A percentile compares a stretch with the other conserved stretches of the same genome.
phyloP scores from a whole-genome alignment of 1,140 invertebrate genomes.

The Sycophila sp. region DNA sequence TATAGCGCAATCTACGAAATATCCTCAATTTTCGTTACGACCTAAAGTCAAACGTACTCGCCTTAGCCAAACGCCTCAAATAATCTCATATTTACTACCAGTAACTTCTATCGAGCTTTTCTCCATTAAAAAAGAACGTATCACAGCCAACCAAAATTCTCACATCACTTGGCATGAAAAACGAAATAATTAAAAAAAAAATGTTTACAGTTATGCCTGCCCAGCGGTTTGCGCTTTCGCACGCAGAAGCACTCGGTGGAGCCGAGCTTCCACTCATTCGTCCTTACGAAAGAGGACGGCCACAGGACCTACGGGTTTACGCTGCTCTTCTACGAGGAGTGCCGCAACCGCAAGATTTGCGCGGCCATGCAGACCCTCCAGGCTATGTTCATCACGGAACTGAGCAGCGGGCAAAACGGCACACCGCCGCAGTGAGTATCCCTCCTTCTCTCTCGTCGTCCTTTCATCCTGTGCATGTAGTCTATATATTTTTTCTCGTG shows the following conservation, averaged over 20 bases:
- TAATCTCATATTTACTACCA: too few relatives aligned
- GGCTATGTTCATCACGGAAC: slow-evolving; percentile 91
- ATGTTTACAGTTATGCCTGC: slow-evolving; percentile 90
- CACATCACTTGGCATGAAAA: too few relatives aligned
- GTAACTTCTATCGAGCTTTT: too few relatives aligned
- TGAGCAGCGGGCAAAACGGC: slow-evolving; percentile 80
- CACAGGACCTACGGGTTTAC: slow-evolving; percentile 93
- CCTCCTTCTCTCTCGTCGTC: not conserved
- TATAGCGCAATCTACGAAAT: too few relatives aligned
- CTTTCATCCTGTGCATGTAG: not conserved
- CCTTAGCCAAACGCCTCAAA: too few relatives aligned
- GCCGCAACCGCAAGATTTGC: slow-evolving; percentile 90
- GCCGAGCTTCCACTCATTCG: slow-evolving; percentile 94
- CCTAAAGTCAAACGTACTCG: too few relatives aligned
- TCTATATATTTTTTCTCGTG: not conserved
- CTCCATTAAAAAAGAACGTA: too few relatives aligned
- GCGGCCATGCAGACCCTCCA: slow-evolving; percentile 94
- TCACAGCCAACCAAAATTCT: too few relatives aligned
- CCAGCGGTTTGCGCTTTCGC: slow-evolving; percentile 90
- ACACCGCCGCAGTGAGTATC: slow-evolving; percentile 57
- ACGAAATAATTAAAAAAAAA: too few relatives aligned
- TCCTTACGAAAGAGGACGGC: slow-evolving; percentile 97
- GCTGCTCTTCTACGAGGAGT: slow-evolving; percentile 95
- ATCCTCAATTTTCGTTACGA: too few relatives aligned
- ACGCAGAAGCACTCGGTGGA: slow-evolving; percentile 92